Percentiles rank a stretch among this genome's conserved stretches.
Evolutionary conservation across 2,113 vertebrate species (phyloP).

Genomic region (Sakesphorus luctuosus): DNA sequence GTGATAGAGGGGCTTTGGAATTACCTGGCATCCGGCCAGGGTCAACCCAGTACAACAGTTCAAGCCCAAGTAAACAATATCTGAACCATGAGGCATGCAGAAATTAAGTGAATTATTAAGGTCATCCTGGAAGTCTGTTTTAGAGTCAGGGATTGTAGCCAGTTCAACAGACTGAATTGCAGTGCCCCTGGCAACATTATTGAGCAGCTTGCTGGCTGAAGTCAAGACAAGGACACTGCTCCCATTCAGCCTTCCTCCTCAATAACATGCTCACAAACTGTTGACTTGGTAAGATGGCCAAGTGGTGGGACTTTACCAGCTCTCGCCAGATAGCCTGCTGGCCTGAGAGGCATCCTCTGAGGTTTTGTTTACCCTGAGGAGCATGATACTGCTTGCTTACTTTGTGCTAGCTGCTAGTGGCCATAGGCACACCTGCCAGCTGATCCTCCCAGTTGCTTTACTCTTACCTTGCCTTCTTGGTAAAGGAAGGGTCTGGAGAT

Average conservation of each 20-base stretch:
- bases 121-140: not conserved
- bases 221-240: not conserved
- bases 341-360: accelerated
- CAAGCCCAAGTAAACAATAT: not conserved
- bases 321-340: not conserved
- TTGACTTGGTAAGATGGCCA: not conserved
- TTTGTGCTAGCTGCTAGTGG: not conserved
- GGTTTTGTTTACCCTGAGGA: not conserved
- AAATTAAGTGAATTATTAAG: not conserved
- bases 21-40: not conserved
- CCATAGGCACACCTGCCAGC: not conserved
- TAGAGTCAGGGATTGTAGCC: not conserved
- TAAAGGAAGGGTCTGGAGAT: not conserved
- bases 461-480: not conserved
- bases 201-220: not conserved
- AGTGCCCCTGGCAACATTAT: not conserved
- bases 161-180: not conserved
- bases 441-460: not conserved
- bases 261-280: not conserved
- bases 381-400: not conserved
- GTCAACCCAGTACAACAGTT: not conserved
- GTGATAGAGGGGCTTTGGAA: not conserved
- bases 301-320: not conserved
- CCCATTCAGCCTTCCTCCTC: not conserved
- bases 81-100: not conserved